Conservation (phyloP, 2,888 invertebrate genomes). For the Tiphia femorata region DNA sequence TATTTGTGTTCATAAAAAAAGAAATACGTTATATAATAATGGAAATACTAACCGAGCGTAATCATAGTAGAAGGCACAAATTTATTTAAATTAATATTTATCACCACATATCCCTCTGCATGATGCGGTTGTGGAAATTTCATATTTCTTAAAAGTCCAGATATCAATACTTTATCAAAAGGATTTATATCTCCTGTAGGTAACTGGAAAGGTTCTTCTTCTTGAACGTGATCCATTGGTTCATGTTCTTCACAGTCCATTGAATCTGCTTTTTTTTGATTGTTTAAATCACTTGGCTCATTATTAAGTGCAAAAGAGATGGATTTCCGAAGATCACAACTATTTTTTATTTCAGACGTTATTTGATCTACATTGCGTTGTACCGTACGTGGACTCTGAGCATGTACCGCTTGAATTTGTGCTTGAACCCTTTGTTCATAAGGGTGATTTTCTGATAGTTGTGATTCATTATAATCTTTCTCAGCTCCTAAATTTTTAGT, state of each 20-base stretch:
- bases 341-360: conserved; percentile 64
- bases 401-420: conserved; percentile 65
- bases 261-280: conserved; percentile 41
- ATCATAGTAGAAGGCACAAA: conserved; percentile 66
- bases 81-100: conserved; percentile 63
- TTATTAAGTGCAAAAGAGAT: conserved; percentile 55
- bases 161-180: conserved; percentile 80
- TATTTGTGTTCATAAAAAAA: neutral
- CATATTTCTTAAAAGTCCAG: conserved; percentile 78
- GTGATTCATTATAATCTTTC: conserved; percentile 45
- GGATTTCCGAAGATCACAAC: conserved; percentile 63
- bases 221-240: conserved; percentile 60
- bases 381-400: conserved; percentile 66
- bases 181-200: conserved; percentile 77
- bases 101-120: conserved; percentile 64
- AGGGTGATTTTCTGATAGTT: conserved; percentile 43
- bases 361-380: conserved; percentile 67
- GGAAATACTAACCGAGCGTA: conserved; percentile 60
- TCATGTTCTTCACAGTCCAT: conserved; percentile 65
- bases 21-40: neutral
- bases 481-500: conserved; percentile 6
- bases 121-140: conserved; percentile 76
- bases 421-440: conserved; percentile 63
- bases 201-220: conserved; percentile 59
- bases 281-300: conserved; percentile 29